phyloP scores from a whole-genome alignment of 2,888 invertebrate species.

The Chesias legatella region DNA sequence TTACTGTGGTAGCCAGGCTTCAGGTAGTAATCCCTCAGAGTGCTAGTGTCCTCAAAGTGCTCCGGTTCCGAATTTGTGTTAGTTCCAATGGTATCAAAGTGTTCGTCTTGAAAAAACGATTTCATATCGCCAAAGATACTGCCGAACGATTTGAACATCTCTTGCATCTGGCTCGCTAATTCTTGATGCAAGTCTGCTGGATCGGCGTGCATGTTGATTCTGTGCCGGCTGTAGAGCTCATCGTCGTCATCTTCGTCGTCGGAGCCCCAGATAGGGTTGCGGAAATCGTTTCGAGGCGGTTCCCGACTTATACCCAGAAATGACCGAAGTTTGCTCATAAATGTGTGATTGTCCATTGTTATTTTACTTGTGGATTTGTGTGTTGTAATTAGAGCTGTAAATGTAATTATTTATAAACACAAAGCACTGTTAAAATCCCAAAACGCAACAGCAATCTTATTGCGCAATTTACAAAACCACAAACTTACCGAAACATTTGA shows the following conservation, averaged over 20 bases:
- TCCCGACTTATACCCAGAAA: conserved; percentile 58
- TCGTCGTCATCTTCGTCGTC: conserved; percentile 71
- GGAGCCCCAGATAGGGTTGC: conserved; percentile 72
- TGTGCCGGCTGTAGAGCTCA: conserved; percentile 59
- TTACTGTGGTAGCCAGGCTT: conserved; percentile 62
- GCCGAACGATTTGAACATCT: conserved; percentile 60
- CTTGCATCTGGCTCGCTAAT: conserved; percentile 59
- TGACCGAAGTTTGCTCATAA: conserved; percentile 57
- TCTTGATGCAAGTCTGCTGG: conserved; percentile 52
- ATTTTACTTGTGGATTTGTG: conserved; percentile 39
- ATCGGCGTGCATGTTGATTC: conserved; percentile 41
- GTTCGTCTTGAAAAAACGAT: conserved; percentile 48
- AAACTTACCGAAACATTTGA: conserved; percentile 24
- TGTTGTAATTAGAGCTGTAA: conserved; percentile 25
- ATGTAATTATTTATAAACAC: conserved; percentile 21
- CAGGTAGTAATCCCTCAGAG: conserved; percentile 64
- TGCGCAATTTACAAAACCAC: conserved; percentile 61
- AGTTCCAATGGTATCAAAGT: conserved; percentile 16
- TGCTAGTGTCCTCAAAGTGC: conserved; percentile 44
- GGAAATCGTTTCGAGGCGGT: conserved; percentile 65
- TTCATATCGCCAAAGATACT: conserved; percentile 61
- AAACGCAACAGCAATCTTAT: conserved; percentile 31
- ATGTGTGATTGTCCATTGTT: conserved; percentile 44
- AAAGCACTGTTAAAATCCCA: conserved; percentile 23
- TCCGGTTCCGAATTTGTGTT: conserved; percentile 33